Percentiles rank a stretch among this genome's conserved stretches.
These are phyloP conservation scores for Cyprinodon tularosa DNA, from an alignment of 2,113 vertebrate genomes.

Conservation along the genomic window DNA sequence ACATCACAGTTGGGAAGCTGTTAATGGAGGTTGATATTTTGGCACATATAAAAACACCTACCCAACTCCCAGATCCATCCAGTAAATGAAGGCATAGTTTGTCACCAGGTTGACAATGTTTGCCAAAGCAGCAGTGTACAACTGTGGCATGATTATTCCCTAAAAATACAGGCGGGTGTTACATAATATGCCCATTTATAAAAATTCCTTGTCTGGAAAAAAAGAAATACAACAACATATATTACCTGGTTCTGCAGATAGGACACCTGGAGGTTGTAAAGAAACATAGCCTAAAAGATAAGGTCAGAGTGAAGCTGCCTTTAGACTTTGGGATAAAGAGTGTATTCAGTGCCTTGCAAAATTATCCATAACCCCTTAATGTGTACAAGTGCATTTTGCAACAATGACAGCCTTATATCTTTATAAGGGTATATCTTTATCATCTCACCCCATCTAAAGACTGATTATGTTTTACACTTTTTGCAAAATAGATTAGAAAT, in stretches of 20 bases:
- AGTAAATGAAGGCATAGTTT: constrained; percentile 84
- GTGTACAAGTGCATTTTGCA: neutral
- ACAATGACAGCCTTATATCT: neutral
- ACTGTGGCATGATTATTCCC: constrained; percentile 88
- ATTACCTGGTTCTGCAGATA: constrained; percentile 91
- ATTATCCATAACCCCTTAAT: neutral
- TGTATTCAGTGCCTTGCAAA: neutral
- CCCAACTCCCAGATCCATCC: constrained; percentile 86
- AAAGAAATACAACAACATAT: neutral
- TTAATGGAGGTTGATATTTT: neutral
- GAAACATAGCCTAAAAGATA: constrained; percentile 82
- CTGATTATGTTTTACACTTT: neutral
- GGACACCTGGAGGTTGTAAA: constrained; percentile 84
- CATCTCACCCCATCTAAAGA: neutral
- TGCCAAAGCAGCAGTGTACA: constrained; percentile 80
- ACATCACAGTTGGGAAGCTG: neutral
- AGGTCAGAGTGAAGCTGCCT: neutral
- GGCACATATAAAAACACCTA: constrained; percentile 70
- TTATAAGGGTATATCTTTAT: neutral
- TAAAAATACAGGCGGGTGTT: constrained; percentile 59
- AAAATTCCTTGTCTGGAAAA: neutral
- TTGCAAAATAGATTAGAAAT: neutral
- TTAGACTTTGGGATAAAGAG: neutral
- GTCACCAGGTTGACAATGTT: constrained; percentile 86
- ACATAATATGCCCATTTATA: neutral